phyloP scores from a whole-genome alignment of 2,888 invertebrate genomes.

The Nemotelus nigrinus region DNA sequence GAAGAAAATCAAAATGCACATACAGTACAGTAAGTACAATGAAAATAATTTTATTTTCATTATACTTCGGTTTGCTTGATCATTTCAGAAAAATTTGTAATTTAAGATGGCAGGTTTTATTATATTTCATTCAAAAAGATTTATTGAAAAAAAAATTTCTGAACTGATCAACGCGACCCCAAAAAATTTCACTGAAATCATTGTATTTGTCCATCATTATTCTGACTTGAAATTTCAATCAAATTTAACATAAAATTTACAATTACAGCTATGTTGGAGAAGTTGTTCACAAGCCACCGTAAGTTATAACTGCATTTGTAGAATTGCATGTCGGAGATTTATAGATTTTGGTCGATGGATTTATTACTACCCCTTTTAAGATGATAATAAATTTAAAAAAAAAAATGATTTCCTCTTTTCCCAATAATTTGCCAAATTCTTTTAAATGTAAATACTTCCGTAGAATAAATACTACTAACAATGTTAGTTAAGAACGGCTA shows the following conservation, averaged over 20 bases:
- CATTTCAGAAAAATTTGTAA: neutral
- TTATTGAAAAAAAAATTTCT: neutral
- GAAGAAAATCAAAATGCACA: conserved; percentile 70
- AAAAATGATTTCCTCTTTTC: too few relatives aligned
- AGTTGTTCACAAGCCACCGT: conserved; percentile 78
- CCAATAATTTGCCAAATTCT: too few relatives aligned
- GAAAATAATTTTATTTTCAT: too few relatives aligned
- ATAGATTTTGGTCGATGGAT: too few relatives aligned
- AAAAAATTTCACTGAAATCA: neutral
- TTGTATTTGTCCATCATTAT: neutral
- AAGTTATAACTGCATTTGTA: conserved; percentile 65
- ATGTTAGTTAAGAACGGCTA: too few relatives aligned
- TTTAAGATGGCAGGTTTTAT: neutral
- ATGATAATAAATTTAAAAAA: too few relatives aligned
- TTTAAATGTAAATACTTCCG: too few relatives aligned
- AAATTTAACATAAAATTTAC: conserved; percentile 15
- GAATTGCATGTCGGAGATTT: neutral
- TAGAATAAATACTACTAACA: too few relatives aligned
- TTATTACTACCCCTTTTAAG: too few relatives aligned
- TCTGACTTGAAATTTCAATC: conserved; percentile 4
- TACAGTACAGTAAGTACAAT: conserved; percentile 79
- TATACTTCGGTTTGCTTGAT: neutral
- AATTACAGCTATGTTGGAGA: conserved; percentile 73
- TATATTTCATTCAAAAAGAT: neutral
- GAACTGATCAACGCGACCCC: neutral